A percentile compares a stretch with the other conserved stretches of the same genome.
Conservation (phyloP, 2,797 vertebrate genomes). For the Sebastes hubbsi region DNA sequence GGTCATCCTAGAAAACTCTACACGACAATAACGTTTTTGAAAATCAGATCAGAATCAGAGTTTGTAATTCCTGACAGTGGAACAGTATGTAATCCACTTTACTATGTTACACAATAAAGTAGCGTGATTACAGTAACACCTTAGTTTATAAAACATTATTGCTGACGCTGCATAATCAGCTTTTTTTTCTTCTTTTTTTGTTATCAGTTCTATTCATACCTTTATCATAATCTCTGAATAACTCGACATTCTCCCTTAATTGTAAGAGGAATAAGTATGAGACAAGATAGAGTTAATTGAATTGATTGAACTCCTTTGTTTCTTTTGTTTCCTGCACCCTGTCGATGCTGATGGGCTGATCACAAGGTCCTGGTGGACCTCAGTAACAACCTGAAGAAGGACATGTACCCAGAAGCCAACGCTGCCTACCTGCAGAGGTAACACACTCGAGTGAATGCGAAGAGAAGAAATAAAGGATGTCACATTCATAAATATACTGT, state of each 20-base stretch:
- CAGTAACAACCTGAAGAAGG: constrained; percentile 91
- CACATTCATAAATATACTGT: background rate
- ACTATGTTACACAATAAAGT: background rate
- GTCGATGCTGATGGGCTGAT: background rate
- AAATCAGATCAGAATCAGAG: background rate
- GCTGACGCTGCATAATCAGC: background rate
- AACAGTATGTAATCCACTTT: background rate
- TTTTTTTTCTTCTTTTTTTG: background rate
- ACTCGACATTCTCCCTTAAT: background rate
- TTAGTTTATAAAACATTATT: background rate
- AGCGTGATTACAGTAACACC: background rate
- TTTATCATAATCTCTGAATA: background rate
- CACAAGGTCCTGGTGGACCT: constrained; percentile 89
- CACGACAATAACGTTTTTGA: background rate
- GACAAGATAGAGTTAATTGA: constrained; percentile 5
- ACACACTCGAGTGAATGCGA: background rate
- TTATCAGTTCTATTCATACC: background rate
- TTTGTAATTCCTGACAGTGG: background rate
- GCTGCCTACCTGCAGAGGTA: constrained; percentile 75
- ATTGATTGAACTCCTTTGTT: background rate
- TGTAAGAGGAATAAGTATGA: background rate
- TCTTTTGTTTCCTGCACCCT: background rate
- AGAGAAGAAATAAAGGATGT: background rate
- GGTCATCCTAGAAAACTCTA: no score
- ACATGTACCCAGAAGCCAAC: constrained; percentile 89